Conservation (phyloP, 1,140 invertebrate genomes). For the Drosophila grimshawi region DNA sequence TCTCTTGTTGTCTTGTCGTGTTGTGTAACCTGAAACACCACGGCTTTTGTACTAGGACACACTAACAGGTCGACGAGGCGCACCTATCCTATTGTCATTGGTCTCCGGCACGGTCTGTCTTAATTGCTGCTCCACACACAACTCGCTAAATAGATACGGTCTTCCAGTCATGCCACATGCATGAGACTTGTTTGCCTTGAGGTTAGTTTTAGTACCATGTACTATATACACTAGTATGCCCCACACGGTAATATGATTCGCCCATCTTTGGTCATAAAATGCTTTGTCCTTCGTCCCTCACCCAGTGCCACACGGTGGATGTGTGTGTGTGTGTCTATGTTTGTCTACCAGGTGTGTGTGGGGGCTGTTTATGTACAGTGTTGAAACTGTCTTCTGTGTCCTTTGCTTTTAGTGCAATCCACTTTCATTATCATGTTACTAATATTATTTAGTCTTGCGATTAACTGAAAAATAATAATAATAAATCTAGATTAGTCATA, state of each 20-base stretch:
- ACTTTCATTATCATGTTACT: conserved; percentile 16
- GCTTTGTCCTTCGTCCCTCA: neutral
- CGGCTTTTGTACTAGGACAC: neutral
- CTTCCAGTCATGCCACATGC: conserved; percentile 58
- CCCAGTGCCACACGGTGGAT: neutral
- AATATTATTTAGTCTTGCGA: conserved; percentile 9
- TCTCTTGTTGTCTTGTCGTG: conserved; percentile 2
- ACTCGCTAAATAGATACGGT: conserved; percentile 19
- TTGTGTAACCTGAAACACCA: conserved; percentile 18
- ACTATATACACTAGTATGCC: conserved; percentile 1
- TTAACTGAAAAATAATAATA: conserved; percentile 6
- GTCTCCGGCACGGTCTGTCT: conserved; percentile 21
- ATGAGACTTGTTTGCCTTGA: conserved; percentile 36
- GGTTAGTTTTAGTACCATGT: conserved; percentile 33
- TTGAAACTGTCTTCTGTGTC: conserved; percentile 3
- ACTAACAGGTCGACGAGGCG: conserved; percentile 42
- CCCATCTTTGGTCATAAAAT: conserved; percentile 24
- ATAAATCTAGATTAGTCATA: neutral
- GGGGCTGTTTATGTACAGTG: conserved; percentile 1
- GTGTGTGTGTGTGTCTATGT: neutral
- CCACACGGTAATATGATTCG: conserved; percentile 31
- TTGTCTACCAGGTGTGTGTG: neutral
- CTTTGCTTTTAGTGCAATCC: conserved; percentile 4
- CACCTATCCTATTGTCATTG: conserved; percentile 37
- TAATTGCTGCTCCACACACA: conserved; percentile 53